These are phyloP conservation scores for Axinella damicornis DNA, from an alignment of 37 sponge, comb jelly and placozoan species.

Conservation along the genomic window DNA sequence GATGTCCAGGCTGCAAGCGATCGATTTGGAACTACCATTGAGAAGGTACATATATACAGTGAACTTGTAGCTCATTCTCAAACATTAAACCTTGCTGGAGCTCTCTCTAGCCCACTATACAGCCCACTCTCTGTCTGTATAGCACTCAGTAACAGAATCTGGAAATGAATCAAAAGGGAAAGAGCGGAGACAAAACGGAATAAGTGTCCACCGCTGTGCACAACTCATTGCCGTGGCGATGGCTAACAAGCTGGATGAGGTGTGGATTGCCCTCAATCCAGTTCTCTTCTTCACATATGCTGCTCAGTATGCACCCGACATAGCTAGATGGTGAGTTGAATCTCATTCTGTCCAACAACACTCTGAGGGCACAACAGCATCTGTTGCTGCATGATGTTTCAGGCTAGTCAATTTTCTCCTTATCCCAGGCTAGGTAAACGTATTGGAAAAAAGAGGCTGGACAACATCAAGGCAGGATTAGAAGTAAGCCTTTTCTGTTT, in stretches of 20 bases:
- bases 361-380: too few species aligned
- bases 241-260: constrained; percentile 84
- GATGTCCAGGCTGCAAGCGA: constrained; percentile 38
- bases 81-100: too few species aligned
- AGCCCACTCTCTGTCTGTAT: too few species aligned
- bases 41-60: too few species aligned
- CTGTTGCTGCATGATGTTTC: too few species aligned
- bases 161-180: neutral
- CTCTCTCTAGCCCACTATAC: too few species aligned
- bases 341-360: too few species aligned
- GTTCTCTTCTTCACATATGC: constrained; percentile 83
- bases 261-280: constrained; percentile 89
- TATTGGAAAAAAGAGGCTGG: constrained; percentile 48
- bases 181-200: constrained; percentile 33
- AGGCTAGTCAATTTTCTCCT: too few species aligned
- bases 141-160: too few species aligned
- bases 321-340: constrained; percentile 57
- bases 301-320: constrained; percentile 77
- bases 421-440: constrained; percentile 72
- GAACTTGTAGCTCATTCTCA: too few species aligned
- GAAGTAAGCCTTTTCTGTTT: constrained; percentile 20
- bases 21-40: constrained; percentile 20
- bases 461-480: constrained; percentile 51
- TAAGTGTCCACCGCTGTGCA: constrained; percentile 67
- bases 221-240: constrained; percentile 86